phyloP scores from a whole-genome alignment of 1,140 invertebrate species.

The Calliphora vicina region DNA sequence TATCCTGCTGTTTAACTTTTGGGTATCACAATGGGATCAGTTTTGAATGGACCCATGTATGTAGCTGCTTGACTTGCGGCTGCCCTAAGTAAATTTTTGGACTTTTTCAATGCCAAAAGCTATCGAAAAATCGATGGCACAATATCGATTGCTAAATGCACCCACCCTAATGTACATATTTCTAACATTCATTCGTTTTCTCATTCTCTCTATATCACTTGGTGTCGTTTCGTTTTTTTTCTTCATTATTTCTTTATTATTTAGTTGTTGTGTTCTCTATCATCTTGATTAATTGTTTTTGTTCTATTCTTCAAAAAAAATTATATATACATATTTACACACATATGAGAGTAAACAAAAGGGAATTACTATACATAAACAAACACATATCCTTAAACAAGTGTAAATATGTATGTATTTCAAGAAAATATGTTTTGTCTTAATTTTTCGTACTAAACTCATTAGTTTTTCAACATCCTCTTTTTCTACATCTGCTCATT shows the following conservation, averaged over 20 bases:
- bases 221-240: not conserved
- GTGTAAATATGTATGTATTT: not conserved
- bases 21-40: too few species aligned
- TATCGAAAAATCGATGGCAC: too few species aligned
- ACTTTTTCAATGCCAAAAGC: too few species aligned
- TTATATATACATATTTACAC: not conserved
- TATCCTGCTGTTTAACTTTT: too few species aligned
- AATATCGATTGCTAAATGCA: too few species aligned
- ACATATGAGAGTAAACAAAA: not conserved
- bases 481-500: not conserved
- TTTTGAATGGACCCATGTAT: too few species aligned
- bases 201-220: not conserved
- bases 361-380: too few species aligned
- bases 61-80: too few species aligned
- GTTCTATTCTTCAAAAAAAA: not conserved
- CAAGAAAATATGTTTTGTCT: not conserved
- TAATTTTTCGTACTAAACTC: not conserved
- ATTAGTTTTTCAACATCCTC: not conserved
- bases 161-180: too few species aligned
- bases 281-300: constrained; percentile 1
- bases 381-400: too few species aligned
- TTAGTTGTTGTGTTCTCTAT: not conserved
- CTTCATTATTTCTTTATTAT: not conserved
- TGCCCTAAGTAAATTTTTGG: too few species aligned
- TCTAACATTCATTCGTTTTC: not conserved